A percentile compares a stretch with the other conserved stretches of the same genome.
phyloP scores from a whole-genome alignment of 2,113 vertebrate genomes.

The Nothobranchius furzeri region DNA sequence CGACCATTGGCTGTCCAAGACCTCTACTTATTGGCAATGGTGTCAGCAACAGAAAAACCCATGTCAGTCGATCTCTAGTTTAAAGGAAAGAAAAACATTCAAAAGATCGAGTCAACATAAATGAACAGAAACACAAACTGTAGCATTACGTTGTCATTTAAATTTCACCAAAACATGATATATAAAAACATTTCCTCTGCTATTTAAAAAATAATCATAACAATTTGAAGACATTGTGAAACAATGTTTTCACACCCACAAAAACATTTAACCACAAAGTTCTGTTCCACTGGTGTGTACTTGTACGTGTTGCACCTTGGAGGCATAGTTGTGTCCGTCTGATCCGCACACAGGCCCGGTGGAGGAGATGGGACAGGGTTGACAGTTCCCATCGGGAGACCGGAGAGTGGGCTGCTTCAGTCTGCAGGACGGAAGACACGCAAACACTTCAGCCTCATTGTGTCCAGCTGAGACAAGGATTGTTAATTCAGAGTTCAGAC shows the following conservation, averaged over 20 bases:
- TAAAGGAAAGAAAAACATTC: neutral
- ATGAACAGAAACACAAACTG: neutral
- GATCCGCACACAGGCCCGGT: slow-evolving; percentile 90
- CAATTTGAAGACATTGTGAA: neutral
- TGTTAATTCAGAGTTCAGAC: slow-evolving; percentile 22
- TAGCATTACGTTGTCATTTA: neutral
- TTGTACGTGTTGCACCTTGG: slow-evolving; percentile 79
- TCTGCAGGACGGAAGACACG: slow-evolving; percentile 69
- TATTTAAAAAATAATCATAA: no score
- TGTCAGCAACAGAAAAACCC: no score
- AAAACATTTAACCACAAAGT: neutral
- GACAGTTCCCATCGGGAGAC: slow-evolving; percentile 86
- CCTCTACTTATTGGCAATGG: no score
- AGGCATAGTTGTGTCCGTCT: slow-evolving; percentile 95
- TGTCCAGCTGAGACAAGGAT: slow-evolving; percentile 30
- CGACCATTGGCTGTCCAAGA: no score
- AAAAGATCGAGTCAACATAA: no score
- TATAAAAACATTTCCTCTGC: no score
- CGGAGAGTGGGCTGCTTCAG: slow-evolving; percentile 87
- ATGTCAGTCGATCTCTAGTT: no score
- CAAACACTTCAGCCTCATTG: slow-evolving; percentile 31
- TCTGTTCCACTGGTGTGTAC: neutral
- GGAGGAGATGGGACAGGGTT: slow-evolving; percentile 87
- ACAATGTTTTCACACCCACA: no score
- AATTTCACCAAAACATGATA: neutral